Evolutionary conservation across 1,140 invertebrate species (phyloP).

Genomic region (Drosophila eugracilis): DNA sequence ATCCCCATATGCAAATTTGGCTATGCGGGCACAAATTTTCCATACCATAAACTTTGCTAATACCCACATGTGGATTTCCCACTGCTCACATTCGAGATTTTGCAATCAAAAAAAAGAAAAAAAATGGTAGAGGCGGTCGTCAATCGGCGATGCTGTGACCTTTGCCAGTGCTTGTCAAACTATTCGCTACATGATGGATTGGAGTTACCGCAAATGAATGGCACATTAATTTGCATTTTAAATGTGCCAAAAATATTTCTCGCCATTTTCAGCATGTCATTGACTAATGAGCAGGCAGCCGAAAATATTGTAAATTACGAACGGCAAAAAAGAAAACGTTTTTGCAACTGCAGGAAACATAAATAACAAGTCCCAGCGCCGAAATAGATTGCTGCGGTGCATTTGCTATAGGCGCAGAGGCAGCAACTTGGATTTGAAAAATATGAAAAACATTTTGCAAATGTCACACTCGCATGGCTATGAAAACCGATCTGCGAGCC

Average conservation of each 20-base stretch:
- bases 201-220: conserved; percentile 42
- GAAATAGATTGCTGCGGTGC: conserved; percentile 32
- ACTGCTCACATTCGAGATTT: conserved; percentile 11
- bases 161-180: conserved; percentile 43
- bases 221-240: conserved; percentile 56
- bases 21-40: conserved; percentile 37
- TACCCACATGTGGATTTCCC: conserved; percentile 33
- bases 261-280: conserved; percentile 50
- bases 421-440: conserved; percentile 30
- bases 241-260: conserved; percentile 52
- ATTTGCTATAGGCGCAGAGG: conserved; percentile 7
- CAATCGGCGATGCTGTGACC: conserved; percentile 24
- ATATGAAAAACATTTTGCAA: conserved; percentile 55
- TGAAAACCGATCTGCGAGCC: conserved; percentile 41
- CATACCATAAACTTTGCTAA: conserved; percentile 48
- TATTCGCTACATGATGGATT: conserved; percentile 34
- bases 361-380: conserved; percentile 42
- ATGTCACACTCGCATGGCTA: conserved; percentile 49
- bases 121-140: conserved; percentile 22
- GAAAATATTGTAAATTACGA: conserved; percentile 43
- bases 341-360: conserved; percentile 50
- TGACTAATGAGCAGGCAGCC: conserved; percentile 47
- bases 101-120: conserved; percentile 10
- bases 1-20: conserved; percentile 41
- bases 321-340: conserved; percentile 35